Evolutionary conservation across 2,797 vertebrate genomes (phyloP).

Genomic region (Acipenser ruthenus): DNA sequence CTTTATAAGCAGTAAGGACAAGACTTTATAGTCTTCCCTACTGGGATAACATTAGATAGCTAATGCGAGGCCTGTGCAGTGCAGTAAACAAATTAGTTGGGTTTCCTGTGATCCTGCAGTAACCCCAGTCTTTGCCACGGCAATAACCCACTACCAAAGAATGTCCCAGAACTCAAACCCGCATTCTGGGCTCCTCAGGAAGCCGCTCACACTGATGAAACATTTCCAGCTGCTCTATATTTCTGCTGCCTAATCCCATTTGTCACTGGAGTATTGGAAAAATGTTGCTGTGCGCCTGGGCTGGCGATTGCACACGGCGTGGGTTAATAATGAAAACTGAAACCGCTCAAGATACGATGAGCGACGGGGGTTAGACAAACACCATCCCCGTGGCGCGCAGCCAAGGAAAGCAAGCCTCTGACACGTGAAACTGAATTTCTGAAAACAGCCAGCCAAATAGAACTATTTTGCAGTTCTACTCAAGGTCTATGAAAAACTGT

Average conservation of each 20-base stretch:
- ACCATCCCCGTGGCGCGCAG: constrained; percentile 19
- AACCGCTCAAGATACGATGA: constrained; percentile 32
- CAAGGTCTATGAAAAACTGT: constrained; percentile 3
- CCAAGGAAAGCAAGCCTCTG: constrained; percentile 34
- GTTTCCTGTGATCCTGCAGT: too few species aligned
- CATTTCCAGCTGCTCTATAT: constrained; percentile 14
- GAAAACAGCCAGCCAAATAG: constrained; percentile 16
- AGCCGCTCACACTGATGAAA: not conserved
- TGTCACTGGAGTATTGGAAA: not conserved
- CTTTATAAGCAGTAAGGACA: too few species aligned
- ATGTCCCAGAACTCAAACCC: too few species aligned
- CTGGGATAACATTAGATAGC: too few species aligned
- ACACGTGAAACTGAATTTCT: constrained; percentile 35
- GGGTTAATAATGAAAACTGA: constrained; percentile 23
- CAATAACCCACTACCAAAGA: too few species aligned
- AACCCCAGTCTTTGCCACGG: too few species aligned
- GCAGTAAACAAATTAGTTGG: too few species aligned
- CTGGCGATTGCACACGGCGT: constrained; percentile 7
- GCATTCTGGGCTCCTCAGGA: too few species aligned
- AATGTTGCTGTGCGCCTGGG: not conserved
- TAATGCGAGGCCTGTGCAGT: too few species aligned
- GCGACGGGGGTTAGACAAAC: constrained; percentile 21
- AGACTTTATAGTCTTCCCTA: too few species aligned
- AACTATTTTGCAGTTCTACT: not conserved
- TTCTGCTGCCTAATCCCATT: constrained; percentile 5